Conservation (phyloP, 1,140 invertebrate genomes). For the Neuroterus valhalla region DNA sequence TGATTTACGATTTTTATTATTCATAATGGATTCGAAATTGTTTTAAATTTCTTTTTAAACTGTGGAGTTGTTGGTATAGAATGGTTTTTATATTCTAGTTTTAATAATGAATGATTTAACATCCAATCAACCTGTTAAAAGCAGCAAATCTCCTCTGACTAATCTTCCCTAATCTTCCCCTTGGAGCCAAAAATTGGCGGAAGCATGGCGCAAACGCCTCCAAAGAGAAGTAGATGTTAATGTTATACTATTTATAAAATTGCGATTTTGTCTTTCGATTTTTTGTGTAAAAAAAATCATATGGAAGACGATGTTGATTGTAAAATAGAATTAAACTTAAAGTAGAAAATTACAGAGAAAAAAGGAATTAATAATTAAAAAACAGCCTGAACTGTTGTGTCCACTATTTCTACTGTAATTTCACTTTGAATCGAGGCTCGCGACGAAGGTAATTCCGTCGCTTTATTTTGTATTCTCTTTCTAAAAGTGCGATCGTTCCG, state of each 20-base stretch:
- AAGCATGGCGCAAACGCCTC: constrained; percentile 48
- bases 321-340: constrained; percentile 23
- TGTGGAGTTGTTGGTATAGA: background rate
- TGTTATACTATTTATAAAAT: constrained; percentile 51
- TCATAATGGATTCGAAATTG: background rate
- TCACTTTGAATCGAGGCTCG: constrained; percentile 7
- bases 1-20: no score
- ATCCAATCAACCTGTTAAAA: background rate
- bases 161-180: constrained; percentile 59
- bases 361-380: background rate
- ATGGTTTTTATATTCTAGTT: constrained; percentile 7
- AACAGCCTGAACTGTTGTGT: constrained; percentile 10
- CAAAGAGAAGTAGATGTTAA: constrained; percentile 56
- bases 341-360: constrained; percentile 7
- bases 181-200: constrained; percentile 55
- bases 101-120: background rate
- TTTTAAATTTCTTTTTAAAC: constrained; percentile 1
- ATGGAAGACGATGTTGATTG: constrained; percentile 2
- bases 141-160: constrained; percentile 40
- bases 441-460: constrained; percentile 20
- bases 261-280: constrained; percentile 1
- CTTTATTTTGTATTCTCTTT: constrained; percentile 45
- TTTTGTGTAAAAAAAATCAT: background rate
- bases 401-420: constrained; percentile 20
- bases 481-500: background rate